Conservation (phyloP, 2,888 invertebrate genomes). For the Philaethria dido region DNA sequence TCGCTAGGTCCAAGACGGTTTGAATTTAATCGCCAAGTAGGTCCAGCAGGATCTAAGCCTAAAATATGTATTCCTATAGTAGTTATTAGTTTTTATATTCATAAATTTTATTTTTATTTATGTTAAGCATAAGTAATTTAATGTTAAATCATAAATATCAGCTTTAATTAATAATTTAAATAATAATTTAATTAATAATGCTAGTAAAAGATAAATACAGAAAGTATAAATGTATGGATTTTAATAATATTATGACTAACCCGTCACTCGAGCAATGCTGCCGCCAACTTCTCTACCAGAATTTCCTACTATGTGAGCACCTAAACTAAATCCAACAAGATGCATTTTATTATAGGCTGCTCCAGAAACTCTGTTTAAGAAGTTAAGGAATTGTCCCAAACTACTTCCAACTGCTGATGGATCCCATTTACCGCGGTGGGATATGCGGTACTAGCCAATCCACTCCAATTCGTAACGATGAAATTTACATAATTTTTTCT, state of each 20-base stretch:
- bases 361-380: slow-evolving; percentile 39
- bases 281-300: slow-evolving; percentile 61
- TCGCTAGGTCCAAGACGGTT: slow-evolving; percentile 57
- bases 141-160: no score
- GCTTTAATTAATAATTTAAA: no score
- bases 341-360: slow-evolving; percentile 59
- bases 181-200: no score
- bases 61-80: neutral
- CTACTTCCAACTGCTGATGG: slow-evolving; percentile 56
- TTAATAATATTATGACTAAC: slow-evolving; percentile 50
- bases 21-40: slow-evolving; percentile 57
- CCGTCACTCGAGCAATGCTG: slow-evolving; percentile 62
- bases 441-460: slow-evolving; percentile 52
- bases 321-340: slow-evolving; percentile 73
- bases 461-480: slow-evolving; percentile 62
- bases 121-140: no score
- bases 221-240: no score
- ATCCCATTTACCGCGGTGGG: slow-evolving; percentile 52
- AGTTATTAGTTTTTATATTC: no score
- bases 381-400: slow-evolving; percentile 53
- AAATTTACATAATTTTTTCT: slow-evolving; percentile 53
- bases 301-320: slow-evolving; percentile 70
- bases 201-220: no score
- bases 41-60: slow-evolving; percentile 75
- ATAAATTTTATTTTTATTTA: no score